These are phyloP conservation scores for Furcula furcula DNA, from an alignment of 2,888 invertebrate genomes.

Conservation along the genomic window DNA sequence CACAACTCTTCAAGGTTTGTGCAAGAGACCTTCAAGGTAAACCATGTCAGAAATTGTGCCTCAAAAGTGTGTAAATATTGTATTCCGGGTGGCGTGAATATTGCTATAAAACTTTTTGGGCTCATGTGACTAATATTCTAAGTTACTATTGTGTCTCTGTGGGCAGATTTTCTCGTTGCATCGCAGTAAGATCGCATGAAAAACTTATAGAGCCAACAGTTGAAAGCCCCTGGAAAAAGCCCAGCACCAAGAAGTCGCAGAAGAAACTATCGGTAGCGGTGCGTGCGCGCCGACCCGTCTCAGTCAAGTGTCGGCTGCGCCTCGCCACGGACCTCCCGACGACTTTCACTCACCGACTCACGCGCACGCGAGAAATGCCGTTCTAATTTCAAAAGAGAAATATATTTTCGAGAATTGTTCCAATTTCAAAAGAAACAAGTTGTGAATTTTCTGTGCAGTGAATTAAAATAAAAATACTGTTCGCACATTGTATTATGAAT, in stretches of 20 bases:
- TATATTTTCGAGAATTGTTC: too few species aligned
- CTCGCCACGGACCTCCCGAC: constrained; percentile 34
- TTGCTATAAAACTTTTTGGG: too few species aligned
- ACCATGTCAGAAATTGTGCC: too few species aligned
- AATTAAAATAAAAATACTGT: constrained; percentile 14
- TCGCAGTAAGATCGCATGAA: too few species aligned
- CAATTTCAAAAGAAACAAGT: constrained; percentile 6
- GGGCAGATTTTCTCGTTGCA: too few species aligned
- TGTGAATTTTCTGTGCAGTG: constrained; percentile 44
- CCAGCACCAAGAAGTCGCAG: constrained; percentile 29
- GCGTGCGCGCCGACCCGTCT: constrained; percentile 35
- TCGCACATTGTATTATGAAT: constrained; percentile 34
- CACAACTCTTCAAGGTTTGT: too few species aligned
- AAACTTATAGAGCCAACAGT: too few species aligned
- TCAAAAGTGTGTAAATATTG: too few species aligned
- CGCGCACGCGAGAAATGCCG: constrained; percentile 31
- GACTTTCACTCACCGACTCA: constrained; percentile 33
- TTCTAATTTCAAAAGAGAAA: constrained; percentile 21
- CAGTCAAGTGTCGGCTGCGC: constrained; percentile 52
- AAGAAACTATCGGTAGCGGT: constrained; percentile 41
- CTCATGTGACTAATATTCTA: too few species aligned
- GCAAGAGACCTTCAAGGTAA: too few species aligned
- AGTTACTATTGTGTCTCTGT: too few species aligned
- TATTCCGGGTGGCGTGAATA: too few species aligned
- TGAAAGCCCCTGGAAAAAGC: constrained; percentile 27